phyloP scores from a whole-genome alignment of 2,888 invertebrate species.

The Blera fallax region DNA sequence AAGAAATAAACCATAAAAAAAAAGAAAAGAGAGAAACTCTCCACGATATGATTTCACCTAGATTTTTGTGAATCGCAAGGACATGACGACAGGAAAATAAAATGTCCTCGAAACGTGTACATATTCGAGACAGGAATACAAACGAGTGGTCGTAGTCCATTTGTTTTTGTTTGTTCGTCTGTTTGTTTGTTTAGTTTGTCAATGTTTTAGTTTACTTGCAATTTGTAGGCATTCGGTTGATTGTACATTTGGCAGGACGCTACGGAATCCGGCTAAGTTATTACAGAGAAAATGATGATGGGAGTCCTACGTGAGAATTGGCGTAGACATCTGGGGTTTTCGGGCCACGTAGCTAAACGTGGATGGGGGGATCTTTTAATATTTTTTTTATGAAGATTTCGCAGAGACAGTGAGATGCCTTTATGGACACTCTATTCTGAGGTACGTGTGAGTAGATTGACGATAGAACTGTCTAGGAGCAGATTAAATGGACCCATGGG shows the following conservation, averaged over 20 bases:
- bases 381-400: neutral
- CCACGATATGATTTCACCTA: neutral
- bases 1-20: neutral
- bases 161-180: neutral
- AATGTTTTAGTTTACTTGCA: neutral
- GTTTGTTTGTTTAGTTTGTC: neutral
- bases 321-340: neutral
- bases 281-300: slow-evolving; percentile 3
- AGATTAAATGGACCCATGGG: neutral
- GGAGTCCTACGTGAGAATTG: neutral
- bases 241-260: neutral
- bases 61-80: neutral
- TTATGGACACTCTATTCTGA: neutral
- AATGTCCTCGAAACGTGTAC: neutral
- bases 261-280: neutral
- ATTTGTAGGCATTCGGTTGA: neutral
- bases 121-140: neutral
- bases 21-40: no score
- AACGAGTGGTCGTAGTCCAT: neutral
- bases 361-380: neutral
- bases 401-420: neutral
- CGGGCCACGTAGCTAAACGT: neutral
- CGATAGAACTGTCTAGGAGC: neutral
- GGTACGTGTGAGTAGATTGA: neutral
- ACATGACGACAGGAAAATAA: neutral